phyloP scores from a whole-genome alignment of 2,113 vertebrate genomes.

The Corythoichthys intestinalis region DNA sequence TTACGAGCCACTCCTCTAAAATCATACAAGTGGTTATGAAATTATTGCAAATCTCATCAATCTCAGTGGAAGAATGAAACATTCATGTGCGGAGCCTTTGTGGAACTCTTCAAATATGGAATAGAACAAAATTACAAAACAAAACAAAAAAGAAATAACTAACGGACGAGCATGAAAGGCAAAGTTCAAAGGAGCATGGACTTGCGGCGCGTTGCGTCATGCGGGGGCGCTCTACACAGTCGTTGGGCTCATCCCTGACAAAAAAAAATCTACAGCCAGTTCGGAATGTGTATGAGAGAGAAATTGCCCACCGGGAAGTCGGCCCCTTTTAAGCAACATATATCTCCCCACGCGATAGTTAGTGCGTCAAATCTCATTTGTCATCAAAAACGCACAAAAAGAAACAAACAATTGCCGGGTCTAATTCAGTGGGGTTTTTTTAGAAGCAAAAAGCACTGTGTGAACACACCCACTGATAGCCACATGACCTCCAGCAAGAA shows the following conservation, averaged over 20 bases:
- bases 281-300: not conserved
- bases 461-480: constrained; percentile 69
- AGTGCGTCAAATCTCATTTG: constrained; percentile 53
- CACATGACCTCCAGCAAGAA: constrained; percentile 71
- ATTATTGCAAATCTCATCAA: not conserved
- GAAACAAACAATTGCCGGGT: constrained; percentile 35
- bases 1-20: too few relatives aligned
- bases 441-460: constrained; percentile 52
- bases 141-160: constrained; percentile 49
- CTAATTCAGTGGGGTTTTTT: constrained; percentile 70
- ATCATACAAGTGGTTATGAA: not conserved
- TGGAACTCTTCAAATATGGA: not conserved
- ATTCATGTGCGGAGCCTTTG: not conserved
- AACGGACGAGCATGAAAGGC: constrained; percentile 67
- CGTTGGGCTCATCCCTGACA: constrained; percentile 48
- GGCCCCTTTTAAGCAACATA: constrained; percentile 37
- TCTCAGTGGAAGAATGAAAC: not conserved
- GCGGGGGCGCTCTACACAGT: constrained; percentile 56
- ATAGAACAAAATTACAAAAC: constrained; percentile 28
- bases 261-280: constrained; percentile 41
- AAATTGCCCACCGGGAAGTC: constrained; percentile 26
- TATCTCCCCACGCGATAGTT: constrained; percentile 25
- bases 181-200: constrained; percentile 70
- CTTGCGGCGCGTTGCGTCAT: constrained; percentile 77
- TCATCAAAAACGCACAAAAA: constrained; percentile 39